Evolutionary conservation across 1,140 invertebrate species (phyloP).

Genomic region (Rhagoletis pomonella): DNA sequence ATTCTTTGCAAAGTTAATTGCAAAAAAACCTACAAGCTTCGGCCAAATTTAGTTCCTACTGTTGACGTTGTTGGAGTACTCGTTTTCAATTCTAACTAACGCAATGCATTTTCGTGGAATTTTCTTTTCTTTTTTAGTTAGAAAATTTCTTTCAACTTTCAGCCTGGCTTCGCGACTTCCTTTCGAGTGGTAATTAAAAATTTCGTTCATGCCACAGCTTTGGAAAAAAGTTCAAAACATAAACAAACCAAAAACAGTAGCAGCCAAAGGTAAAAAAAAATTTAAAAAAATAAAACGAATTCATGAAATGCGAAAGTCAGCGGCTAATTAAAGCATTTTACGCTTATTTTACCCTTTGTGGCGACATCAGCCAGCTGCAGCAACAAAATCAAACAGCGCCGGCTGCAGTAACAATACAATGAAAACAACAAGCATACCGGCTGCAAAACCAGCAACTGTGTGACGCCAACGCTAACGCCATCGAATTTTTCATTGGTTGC

Average conservation of each 20-base stretch:
- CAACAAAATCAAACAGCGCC: background rate
- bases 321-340: slow-evolving; percentile 45
- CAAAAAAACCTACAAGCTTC: slow-evolving; percentile 8
- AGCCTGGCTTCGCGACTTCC: slow-evolving; percentile 45
- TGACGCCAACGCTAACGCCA: no score
- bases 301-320: slow-evolving; percentile 22
- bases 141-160: slow-evolving; percentile 14
- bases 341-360: slow-evolving; percentile 29
- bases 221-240: slow-evolving; percentile 11
- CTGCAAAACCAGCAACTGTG: background rate
- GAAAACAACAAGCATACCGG: background rate
- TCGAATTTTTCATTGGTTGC: background rate
- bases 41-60: background rate
- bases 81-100: no score
- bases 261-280: background rate
- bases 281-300: no score
- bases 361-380: slow-evolving; percentile 23
- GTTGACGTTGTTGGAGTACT: background rate
- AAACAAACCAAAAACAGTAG: background rate
- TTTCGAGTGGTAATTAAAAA: slow-evolving; percentile 49
- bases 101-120: background rate
- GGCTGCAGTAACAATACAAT: background rate
- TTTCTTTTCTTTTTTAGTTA: no score
- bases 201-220: slow-evolving; percentile 10
- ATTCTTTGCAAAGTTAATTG: slow-evolving; percentile 28